phyloP scores from a whole-genome alignment of 2,888 invertebrate genomes.

The Globia sparganii region DNA sequence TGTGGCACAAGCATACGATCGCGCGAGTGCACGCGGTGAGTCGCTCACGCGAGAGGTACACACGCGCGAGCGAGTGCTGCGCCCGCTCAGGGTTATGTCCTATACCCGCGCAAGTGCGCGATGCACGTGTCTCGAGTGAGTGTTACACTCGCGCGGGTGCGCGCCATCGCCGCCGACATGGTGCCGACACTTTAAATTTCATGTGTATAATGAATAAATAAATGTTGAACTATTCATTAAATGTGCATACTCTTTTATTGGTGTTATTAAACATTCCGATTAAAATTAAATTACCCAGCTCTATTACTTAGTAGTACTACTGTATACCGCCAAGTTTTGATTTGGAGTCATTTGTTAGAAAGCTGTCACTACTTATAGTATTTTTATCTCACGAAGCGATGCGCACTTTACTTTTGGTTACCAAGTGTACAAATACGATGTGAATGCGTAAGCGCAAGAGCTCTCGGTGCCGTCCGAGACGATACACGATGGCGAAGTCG shows the following conservation, averaged over 20 bases:
- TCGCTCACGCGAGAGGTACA: background rate
- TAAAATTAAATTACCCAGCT: background rate
- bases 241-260: constrained; percentile 59
- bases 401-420: background rate
- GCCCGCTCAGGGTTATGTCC: background rate
- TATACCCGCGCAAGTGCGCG: background rate
- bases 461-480: background rate
- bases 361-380: background rate
- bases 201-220: constrained; percentile 82
- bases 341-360: background rate
- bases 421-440: background rate
- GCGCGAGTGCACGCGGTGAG: background rate
- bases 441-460: background rate
- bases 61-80: constrained; percentile 23
- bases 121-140: background rate
- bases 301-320: background rate
- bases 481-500: background rate
- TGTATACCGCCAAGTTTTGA: background rate
- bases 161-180: constrained; percentile 30
- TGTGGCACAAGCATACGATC: background rate
- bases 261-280: background rate
- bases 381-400: background rate
- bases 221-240: constrained; percentile 85
- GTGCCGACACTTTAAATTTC: constrained; percentile 77
- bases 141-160: constrained; percentile 19